Percentiles rank a stretch among this genome's conserved stretches.
Conservation (phyloP, 2,113 vertebrate genomes). For the Bambusicola thoracicus region DNA sequence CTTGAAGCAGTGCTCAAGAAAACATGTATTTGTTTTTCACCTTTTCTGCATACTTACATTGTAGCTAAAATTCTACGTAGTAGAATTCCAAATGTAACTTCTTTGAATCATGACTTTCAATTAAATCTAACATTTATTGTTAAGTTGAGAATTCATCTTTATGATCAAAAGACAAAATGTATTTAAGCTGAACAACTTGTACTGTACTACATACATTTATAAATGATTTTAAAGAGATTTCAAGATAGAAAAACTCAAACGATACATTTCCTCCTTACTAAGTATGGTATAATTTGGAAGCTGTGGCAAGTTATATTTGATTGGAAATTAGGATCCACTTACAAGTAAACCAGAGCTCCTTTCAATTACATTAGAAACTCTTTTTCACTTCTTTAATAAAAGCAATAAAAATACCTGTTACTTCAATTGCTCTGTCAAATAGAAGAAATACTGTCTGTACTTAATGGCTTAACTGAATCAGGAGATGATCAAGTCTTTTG, state of each 20-base stretch:
- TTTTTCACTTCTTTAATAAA: constrained; percentile 28
- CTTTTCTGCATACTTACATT: background rate
- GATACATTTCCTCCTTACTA: background rate
- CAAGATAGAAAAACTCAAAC: background rate
- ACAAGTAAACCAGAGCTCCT: background rate
- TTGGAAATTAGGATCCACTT: background rate
- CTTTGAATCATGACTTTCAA: background rate
- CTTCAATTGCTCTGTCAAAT: background rate
- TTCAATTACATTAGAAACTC: background rate
- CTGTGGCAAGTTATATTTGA: background rate
- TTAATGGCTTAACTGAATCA: background rate
- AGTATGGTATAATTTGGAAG: background rate
- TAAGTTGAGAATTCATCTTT: background rate
- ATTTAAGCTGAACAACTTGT: background rate
- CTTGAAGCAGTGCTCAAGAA: background rate
- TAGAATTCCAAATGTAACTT: background rate
- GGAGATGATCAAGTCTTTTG: background rate
- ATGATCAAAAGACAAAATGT: background rate
- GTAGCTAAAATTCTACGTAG: background rate
- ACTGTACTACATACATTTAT: background rate
- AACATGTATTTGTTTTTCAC: background rate
- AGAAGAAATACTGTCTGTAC: background rate
- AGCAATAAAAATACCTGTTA: background rate
- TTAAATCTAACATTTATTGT: background rate
- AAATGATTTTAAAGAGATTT: background rate